Conservation (phyloP, 2,888 invertebrate species). For the Dasysyrphus tricinctus region DNA sequence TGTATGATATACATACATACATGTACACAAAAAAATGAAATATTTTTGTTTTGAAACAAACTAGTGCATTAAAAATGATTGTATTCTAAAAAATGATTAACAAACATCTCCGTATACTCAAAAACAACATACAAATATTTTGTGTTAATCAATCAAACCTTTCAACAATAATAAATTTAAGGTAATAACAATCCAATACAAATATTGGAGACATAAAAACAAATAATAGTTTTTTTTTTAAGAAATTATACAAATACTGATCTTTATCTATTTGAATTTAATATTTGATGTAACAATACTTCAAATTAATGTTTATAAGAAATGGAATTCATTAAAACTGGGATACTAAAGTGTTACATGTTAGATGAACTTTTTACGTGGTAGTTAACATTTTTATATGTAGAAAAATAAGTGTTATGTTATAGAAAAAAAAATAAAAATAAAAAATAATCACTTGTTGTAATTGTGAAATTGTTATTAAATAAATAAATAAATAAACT, state of each 20-base stretch:
- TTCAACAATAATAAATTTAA: slow-evolving; percentile 68
- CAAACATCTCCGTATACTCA: background rate
- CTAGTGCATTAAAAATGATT: background rate
- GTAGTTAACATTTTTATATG: slow-evolving; percentile 58
- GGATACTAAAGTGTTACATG: slow-evolving; percentile 65
- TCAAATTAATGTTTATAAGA: slow-evolving; percentile 10
- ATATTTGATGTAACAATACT: slow-evolving; percentile 20
- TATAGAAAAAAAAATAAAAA: slow-evolving; percentile 27
- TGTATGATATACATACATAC: too few relatives aligned
- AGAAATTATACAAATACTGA: background rate
- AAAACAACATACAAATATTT: background rate
- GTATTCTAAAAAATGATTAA: background rate
- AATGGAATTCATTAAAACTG: slow-evolving; percentile 22
- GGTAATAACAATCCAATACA: slow-evolving; percentile 53
- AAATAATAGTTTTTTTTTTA: background rate
- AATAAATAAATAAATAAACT: slow-evolving; percentile 6
- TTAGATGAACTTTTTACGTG: slow-evolving; percentile 64
- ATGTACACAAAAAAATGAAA: too few relatives aligned
- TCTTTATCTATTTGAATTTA: slow-evolving; percentile 31
- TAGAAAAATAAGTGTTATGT: slow-evolving; percentile 25
- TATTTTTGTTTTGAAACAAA: background rate
- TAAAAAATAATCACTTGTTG: slow-evolving; percentile 18
- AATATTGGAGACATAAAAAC: slow-evolving; percentile 46
- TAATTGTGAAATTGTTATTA: slow-evolving; percentile 38
- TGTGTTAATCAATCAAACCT: background rate